Evolutionary conservation across 1,140 invertebrate species (phyloP).

Genomic region (Drosophila paulistorum): DNA sequence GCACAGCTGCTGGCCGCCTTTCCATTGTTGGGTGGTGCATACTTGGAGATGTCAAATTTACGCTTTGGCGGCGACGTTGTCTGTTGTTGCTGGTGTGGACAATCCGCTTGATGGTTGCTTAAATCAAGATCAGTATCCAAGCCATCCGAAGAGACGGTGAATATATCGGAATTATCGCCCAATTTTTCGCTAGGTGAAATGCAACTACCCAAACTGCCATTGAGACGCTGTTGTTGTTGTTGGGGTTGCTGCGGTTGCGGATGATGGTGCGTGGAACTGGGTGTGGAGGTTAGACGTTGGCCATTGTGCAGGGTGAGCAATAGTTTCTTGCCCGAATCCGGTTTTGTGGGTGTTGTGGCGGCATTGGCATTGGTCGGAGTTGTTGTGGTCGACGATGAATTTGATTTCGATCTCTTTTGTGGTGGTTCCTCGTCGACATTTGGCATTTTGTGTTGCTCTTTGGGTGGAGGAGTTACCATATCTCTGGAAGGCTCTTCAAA

Average conservation of each 20-base stretch:
- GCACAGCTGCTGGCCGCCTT: constrained; percentile 73
- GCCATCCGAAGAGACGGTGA: constrained; percentile 80
- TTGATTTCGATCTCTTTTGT: constrained; percentile 37
- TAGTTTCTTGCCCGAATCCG: constrained; percentile 38
- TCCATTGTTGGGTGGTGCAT: constrained; percentile 71
- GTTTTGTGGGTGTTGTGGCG: constrained; percentile 10
- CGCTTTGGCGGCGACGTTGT: constrained; percentile 68
- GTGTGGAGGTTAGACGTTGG: constrained; percentile 64
- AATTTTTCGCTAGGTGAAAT: constrained; percentile 78
- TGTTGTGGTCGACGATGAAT: constrained; percentile 15
- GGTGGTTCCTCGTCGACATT: constrained; percentile 18
- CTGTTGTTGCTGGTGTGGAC: constrained; percentile 48
- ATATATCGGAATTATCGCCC: constrained; percentile 80
- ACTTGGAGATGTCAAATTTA: constrained; percentile 76
- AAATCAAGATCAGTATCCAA: constrained; percentile 78
- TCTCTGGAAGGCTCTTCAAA: constrained; percentile 61
- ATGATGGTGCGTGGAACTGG: constrained; percentile 33
- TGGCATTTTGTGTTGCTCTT: constrained; percentile 5
- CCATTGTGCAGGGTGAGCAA: constrained; percentile 56
- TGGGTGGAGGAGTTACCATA: constrained; percentile 10
- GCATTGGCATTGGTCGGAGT: constrained; percentile 17
- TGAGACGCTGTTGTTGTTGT: constrained; percentile 52
- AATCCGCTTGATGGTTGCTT: constrained; percentile 70
- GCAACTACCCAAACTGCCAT: constrained; percentile 74
- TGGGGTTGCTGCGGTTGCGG: constrained; percentile 32